Evolutionary conservation across 2,797 vertebrate genomes (phyloP), one percentile per base, ranked within the genome.

Genomic region (Chaenodraco wilsoni): DNA sequence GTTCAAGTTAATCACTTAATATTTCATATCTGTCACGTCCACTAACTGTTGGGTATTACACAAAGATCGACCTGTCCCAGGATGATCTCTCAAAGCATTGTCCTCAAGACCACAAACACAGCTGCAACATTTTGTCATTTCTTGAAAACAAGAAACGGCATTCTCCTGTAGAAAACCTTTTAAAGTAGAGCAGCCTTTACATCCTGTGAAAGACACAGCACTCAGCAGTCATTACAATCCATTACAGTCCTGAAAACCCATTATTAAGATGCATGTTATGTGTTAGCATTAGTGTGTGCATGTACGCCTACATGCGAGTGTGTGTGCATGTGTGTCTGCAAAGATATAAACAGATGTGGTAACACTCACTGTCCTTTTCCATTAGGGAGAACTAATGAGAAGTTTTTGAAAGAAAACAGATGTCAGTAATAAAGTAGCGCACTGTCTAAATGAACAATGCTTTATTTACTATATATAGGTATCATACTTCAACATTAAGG

Each of bases 231-330:
- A 69, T 88, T 87, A 70, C 11, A 67, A 63, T 65, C 78, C 74
- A 86, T 88, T 84, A 89, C 56, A 65, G 61, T 74, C 67, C 65
- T 83, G 59, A 74, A 83, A 84, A 79, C 75, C 82, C 81, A 88
- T 89, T 86, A 79, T 55, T 19, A 45, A 74, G 55, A 80, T 13
- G 65, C 2, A 50, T 40, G 63, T 70, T 65, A 46, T 50, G 19
- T 3, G 55, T 65, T 52, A 56, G 19, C 69, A 33, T 43, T n/a
- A 49, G 46, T 70, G 65, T 45, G 69, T 66, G 31, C 10, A 40
- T 77, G 57, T 11, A 60, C 3, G 10, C 44, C 19, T 48, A 7
- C 49, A 46, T 71, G 52, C 1, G 9, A 21, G 46, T 59, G 23
- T 45, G 31, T 43, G 19, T 46, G 55, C n/a, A 1, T 14, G 9